Evolutionary conservation across 2,888 invertebrate species (phyloP), one percentile per base, ranked within the genome.

Genomic region (Tetropium fuscum): DNA sequence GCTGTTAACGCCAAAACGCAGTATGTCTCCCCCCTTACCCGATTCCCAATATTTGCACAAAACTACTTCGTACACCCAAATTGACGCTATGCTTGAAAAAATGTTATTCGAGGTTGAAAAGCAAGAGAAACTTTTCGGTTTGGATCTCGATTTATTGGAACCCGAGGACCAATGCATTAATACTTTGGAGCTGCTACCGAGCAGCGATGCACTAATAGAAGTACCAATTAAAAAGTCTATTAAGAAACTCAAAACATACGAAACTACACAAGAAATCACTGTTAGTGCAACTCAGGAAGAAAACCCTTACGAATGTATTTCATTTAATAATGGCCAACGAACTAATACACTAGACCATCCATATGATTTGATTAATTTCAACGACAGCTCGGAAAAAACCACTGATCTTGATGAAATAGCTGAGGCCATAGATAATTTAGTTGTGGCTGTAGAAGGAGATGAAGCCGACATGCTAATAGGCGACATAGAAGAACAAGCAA

Each of bases 21-120:
- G 74, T 76, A 68, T 64, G 63, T 56, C 54, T 49, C 59, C 32
- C 19, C 20, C 25, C 36, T 22, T 34, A 49, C 49, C 53, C 45
- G 16, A 57, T 32, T 41, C 53, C 55, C 34, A 11, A 16, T 43
- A 43, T 22, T 18, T 53, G 3, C 66, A 69, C 44, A 72, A 74
- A 64, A 69, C 68, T 30, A 70, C 71, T n/a, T 80, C 80, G 15
- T 81, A 82, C 55, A 75, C 77, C 40, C 77, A 83, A 70, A 80
- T 83, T 30, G 81, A 82, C 54, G 78, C 74, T 3, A 80, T 82
- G 72, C 68, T 83, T 25, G 82, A 83, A 48, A 75, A 77, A 53
- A 82, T 83, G 80, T 68, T 83, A 16, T 68, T 69, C n/a, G 81
- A 82, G 72, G 81, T 82, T 1, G 81, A 82, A 48, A 70, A 78